Conservation (phyloP, 1,140 invertebrate species). For the Dysdera silvatica region DNA sequence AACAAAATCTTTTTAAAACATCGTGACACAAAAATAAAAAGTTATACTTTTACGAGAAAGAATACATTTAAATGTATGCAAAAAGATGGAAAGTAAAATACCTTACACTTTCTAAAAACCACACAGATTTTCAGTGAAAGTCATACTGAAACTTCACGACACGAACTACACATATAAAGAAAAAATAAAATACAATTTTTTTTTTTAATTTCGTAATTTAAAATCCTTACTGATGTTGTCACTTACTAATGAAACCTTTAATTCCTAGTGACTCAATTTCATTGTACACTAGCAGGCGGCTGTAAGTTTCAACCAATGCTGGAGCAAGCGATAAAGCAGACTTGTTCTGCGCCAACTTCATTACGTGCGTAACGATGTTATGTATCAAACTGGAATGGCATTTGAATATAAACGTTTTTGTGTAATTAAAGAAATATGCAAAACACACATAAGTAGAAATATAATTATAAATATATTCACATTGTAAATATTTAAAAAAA, state of each 20-base stretch:
- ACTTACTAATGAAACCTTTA: slow-evolving; percentile 89
- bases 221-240: slow-evolving; percentile 18
- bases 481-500: background rate
- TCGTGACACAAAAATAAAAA: too few species aligned
- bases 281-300: slow-evolving; percentile 82
- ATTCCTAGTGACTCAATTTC: slow-evolving; percentile 95
- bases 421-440: background rate
- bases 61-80: too few species aligned
- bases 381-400: slow-evolving; percentile 69
- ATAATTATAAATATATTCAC: background rate
- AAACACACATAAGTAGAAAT: too few species aligned
- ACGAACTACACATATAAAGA: too few species aligned
- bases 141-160: too few species aligned
- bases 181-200: too few species aligned
- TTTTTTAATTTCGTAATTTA: background rate
- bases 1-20: too few species aligned
- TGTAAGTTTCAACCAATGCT: slow-evolving; percentile 90
- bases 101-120: too few species aligned
- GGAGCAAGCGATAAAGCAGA: slow-evolving; percentile 72
- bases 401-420: too few species aligned
- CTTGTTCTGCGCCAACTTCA: slow-evolving; percentile 78
- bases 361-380: slow-evolving; percentile 79
- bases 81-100: too few species aligned
- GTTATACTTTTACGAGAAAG: too few species aligned
- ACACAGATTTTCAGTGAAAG: too few species aligned